Evolutionary conservation across 1,140 invertebrate genomes (phyloP), one percentile per base, ranked within the genome.

Genomic region (Apis laboriosa): DNA sequence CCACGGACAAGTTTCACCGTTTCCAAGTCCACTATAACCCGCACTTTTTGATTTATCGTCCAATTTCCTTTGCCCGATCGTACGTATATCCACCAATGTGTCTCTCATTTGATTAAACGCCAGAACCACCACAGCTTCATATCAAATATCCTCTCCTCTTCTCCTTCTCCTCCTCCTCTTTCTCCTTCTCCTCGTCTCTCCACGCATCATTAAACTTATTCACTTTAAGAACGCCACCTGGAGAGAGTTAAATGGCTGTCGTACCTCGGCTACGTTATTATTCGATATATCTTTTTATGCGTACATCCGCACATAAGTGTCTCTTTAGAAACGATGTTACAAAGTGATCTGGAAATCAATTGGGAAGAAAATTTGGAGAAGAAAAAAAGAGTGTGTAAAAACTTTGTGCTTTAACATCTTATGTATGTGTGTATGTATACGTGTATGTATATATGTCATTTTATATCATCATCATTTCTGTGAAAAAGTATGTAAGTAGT

Each of bases 21-120:
- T 24, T 53, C 9, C 15, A 34, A 3, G 34, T 34, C 34, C 34
- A 4, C 34, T 34, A 34, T 34, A 24, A 0, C 34, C 9, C 12
- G 34, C 19, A 24, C 61, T 80, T 74, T 80, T 74, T 80, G 70
- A 80, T 80, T 74, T 74, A 80, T 74, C 71, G 58, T 66, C 56
- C 60, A 74, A 74, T 80, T 80, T 74, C 71, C 28, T 73, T 71
- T 53, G 2, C 15, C n/a, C 11, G 8, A 1, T 12, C 51, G 51
- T 9, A 8, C 51, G 51, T 9, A 8, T 24, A 55, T 43, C 24
- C 78, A 19, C 55, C 43, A 49, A 34, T n/a, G 13, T 56, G 24
- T n/a, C 51, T 64, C 24, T 66, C 51, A 19, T 73, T 73, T 63
- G 58, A 73, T 60, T 61, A 43, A 67, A 51, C 53, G 24, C 55